Base-by-base conservation (phyloP, 2,888 invertebrate species). In the Drosophila aldrichi region DNA sequence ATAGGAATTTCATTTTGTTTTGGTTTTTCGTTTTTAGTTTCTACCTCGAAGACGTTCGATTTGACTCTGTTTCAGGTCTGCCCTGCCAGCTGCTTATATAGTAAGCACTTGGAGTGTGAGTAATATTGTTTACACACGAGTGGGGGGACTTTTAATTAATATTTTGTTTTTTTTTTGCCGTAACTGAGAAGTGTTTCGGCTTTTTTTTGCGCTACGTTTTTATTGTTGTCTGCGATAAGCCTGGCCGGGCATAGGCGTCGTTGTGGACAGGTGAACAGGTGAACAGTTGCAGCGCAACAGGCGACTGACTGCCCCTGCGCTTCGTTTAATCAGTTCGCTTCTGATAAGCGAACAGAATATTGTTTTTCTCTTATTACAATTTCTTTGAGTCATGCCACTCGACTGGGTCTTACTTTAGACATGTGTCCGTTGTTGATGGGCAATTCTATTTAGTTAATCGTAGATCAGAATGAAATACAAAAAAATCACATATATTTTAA, bases 1-100 rank as follows among this genome's bases (percentile, higher is more conserved):
- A 79, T 12, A 87, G 61, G 63, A 81, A 70, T 56, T 84, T 77
- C 81, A 86, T 88, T 46, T 52, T 36, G 34, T 52, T 36, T 16
- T 6, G 34, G 22, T 36, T 34, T 34, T 51, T 20, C 34, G 51
- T 8, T 52, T 52, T 3, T 22, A 36, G 40, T 67, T 51, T 14
- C 29, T 44, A 38, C 2, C 57, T 66, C n/a, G 34, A 62, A 65
- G 71, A 75, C 40, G 54, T 51, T 56, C 36, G 25, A 36, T 20
- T 60, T 25, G 55, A 60, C 44, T 55, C 61, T 74, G 61, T 14
- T 9, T 14, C 6, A 6, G 8, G n/a, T 32, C 12, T 20, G 57
- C 25, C 38, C n/a, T 6, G 16, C 40, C 40, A 20, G 16, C 3
- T 7, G 8, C 60, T 68, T 86, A 68, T 86, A 82, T 81, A 74